Evolutionary conservation across 2,797 vertebrate genomes (phyloP).

Genomic region (Tinamus major): DNA sequence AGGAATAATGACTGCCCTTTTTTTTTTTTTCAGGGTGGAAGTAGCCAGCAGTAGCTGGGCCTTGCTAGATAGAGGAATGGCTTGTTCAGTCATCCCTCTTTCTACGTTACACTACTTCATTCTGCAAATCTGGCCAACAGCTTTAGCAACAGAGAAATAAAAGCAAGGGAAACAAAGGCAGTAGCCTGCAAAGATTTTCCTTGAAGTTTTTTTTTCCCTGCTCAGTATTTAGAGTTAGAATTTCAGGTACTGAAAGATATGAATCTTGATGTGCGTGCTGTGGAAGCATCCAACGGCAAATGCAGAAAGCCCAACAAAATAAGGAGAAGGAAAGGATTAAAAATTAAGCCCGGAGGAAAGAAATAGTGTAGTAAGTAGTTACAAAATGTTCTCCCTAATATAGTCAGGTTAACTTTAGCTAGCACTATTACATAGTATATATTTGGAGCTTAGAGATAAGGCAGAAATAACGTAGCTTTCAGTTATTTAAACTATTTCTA

Average conservation of each 20-base stretch:
- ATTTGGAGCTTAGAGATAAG: constrained; percentile 44
- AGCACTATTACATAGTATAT: constrained; percentile 33
- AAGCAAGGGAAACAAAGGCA: neutral
- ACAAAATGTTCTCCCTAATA: constrained; percentile 62
- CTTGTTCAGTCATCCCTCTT: neutral
- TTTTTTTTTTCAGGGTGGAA: neutral
- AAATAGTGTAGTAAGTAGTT: constrained; percentile 41
- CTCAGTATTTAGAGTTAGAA: neutral
- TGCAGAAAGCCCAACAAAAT: constrained; percentile 17
- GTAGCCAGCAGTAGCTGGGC: neutral
- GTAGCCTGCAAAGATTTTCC: neutral
- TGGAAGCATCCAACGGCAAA: neutral
- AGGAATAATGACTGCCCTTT: neutral
- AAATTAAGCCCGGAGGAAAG: constrained; percentile 19
- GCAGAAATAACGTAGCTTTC: constrained; percentile 52
- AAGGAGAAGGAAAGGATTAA: constrained; percentile 39
- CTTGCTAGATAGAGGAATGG: neutral
- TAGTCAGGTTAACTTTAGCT: constrained; percentile 57
- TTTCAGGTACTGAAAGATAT: neutral
- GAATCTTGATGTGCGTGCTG: neutral
- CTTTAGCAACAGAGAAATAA: neutral
- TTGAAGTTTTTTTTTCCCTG: neutral
- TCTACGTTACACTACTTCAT: neutral
- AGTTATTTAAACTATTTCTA: constrained; percentile 54
- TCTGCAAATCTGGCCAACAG: neutral